These are phyloP conservation scores for Cephalotes varians DNA, from an alignment of 2,888 invertebrate genomes.

Conservation along the genomic window DNA sequence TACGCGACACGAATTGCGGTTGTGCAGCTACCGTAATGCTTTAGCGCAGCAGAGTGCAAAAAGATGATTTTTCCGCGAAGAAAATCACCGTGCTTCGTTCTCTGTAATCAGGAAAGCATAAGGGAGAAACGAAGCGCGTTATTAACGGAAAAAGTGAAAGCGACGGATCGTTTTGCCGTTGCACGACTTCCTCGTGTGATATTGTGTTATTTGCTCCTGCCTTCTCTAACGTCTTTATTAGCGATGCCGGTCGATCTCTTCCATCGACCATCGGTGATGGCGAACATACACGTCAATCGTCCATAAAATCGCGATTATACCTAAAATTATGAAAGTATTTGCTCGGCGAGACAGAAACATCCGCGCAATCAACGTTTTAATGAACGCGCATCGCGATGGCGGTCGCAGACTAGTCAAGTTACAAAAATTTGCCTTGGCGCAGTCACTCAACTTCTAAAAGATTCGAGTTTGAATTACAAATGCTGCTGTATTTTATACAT, in stretches of 20 bases:
- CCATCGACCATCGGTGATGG: not conserved
- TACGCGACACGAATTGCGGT: not conserved
- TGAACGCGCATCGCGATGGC: not conserved
- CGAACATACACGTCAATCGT: not conserved
- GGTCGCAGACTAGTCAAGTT: not conserved
- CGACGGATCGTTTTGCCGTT: conserved; percentile 51
- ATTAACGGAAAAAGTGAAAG: conserved; percentile 67
- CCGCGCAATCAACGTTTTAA: conserved; percentile 31
- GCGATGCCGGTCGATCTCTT: not conserved
- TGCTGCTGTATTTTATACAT: not conserved
- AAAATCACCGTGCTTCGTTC: conserved; percentile 19
- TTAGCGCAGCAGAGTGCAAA: not conserved
- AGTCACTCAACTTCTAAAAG: not conserved
- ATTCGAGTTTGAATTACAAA: not conserved
- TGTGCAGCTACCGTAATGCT: not conserved
- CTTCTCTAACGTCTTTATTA: conserved; percentile 27
- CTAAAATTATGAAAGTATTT: conserved; percentile 44
- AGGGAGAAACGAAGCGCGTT: conserved; percentile 20
- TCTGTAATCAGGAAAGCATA: conserved; percentile 55
- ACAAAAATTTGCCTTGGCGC: not conserved
- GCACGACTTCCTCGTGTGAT: conserved; percentile 56
- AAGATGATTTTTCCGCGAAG: conserved; percentile 31
- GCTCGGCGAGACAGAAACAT: conserved; percentile 23
- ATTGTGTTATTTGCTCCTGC: conserved; percentile 51
- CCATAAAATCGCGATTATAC: conserved; percentile 12